Evolutionary conservation across 2,113 vertebrate genomes (phyloP).

Genomic region (Clarias gariepinus): DNA sequence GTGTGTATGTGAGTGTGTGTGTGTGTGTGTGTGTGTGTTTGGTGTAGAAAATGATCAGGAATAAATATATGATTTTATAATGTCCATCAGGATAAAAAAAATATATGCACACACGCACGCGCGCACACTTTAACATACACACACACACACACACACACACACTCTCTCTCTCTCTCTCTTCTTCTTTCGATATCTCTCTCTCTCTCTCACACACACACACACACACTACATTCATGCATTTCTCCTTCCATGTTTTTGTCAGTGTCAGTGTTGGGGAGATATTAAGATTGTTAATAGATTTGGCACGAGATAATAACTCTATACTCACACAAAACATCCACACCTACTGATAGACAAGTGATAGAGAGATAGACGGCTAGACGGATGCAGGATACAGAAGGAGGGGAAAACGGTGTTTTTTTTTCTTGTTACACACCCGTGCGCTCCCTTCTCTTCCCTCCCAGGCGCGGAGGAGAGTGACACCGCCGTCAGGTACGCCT

Average conservation of each 20-base stretch:
- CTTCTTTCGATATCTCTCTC: too few species aligned
- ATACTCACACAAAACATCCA: slow-evolving; percentile 45
- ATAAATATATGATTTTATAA: neutral
- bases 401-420: slow-evolving; percentile 48
- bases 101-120: neutral
- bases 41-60: neutral
- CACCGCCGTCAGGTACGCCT: slow-evolving; percentile 78
- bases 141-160: neutral
- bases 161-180: too few species aligned
- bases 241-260: slow-evolving; percentile 2
- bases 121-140: neutral
- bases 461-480: slow-evolving; percentile 73
- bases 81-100: neutral
- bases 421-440: slow-evolving; percentile 24
- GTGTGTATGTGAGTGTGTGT: neutral
- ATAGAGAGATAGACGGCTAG: slow-evolving; percentile 39
- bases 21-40: neutral
- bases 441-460: slow-evolving; percentile 61
- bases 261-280: too few species aligned
- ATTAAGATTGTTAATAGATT: slow-evolving; percentile 61
- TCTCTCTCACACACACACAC: neutral
- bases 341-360: slow-evolving; percentile 70
- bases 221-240: neutral
- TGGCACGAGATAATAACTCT: slow-evolving; percentile 65
- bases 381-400: neutral